A percentile compares a stretch with the other conserved stretches of the same genome.
These are phyloP conservation scores for Andrena praecox DNA, from an alignment of 2,888 invertebrate genomes.

Conservation along the genomic window DNA sequence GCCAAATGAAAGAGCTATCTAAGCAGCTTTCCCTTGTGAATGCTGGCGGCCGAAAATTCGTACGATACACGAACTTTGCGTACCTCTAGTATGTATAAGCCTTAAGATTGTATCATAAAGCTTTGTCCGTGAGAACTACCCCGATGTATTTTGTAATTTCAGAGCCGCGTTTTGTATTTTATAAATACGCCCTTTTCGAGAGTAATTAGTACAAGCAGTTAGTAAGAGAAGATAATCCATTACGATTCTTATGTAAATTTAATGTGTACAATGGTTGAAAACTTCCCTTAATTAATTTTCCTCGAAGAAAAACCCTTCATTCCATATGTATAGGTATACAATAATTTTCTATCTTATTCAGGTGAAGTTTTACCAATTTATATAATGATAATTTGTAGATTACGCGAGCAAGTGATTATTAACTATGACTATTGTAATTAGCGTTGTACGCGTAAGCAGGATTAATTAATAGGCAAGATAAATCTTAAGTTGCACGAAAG, in stretches of 20 bases:
- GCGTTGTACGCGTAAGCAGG: not conserved
- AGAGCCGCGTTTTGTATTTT: constrained; percentile 37
- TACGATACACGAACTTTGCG: constrained; percentile 7
- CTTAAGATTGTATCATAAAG: constrained; percentile 12
- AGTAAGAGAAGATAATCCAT: not conserved
- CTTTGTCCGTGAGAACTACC: not conserved
- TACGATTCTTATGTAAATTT: not conserved
- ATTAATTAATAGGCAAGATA: not conserved
- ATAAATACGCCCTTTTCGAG: constrained; percentile 8
- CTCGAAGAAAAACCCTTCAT: not conserved
- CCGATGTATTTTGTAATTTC: constrained; percentile 33
- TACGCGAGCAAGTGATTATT: not conserved
- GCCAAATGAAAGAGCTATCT: not conserved
- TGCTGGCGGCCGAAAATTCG: not conserved
- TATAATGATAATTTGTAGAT: not conserved
- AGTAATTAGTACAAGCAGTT: not conserved
- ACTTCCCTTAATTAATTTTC: not conserved
- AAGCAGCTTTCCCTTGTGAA: constrained; percentile 10
- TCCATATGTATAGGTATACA: constrained; percentile 1
- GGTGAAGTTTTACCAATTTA: not conserved
- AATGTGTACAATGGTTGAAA: not conserved
- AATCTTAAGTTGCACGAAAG: not conserved
- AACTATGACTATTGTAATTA: not conserved
- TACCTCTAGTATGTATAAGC: constrained; percentile 17
- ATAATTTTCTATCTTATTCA: not conserved